These are phyloP conservation scores for Dendrolimus pini DNA, from an alignment of 2,888 invertebrate species.

Conservation along the genomic window DNA sequence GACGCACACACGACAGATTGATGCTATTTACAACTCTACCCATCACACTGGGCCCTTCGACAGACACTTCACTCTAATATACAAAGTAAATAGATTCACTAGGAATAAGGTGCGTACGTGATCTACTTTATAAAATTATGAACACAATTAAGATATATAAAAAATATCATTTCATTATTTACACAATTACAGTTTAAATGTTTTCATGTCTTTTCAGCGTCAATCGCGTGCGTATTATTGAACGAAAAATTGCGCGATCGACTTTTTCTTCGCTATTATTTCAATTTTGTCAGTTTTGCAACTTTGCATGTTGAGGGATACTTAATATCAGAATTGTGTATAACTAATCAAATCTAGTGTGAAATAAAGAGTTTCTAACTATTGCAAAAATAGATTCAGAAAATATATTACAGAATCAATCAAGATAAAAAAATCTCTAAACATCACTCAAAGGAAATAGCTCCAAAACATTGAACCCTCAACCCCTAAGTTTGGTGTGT, in stretches of 20 bases:
- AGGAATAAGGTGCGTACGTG: background rate
- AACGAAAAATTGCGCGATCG: background rate
- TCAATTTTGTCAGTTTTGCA: background rate
- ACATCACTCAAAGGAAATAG: no score
- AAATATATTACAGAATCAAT: no score
- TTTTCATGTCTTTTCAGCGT: background rate
- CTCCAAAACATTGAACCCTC: no score
- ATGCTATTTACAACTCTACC: slow-evolving; percentile 17
- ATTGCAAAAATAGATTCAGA: background rate
- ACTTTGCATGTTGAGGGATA: background rate
- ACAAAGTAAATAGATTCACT: background rate
- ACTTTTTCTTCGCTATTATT: background rate
- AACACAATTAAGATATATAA: background rate
- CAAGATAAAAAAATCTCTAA: no score
- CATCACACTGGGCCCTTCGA: background rate
- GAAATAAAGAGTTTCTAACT: background rate
- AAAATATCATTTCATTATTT: background rate
- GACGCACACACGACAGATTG: slow-evolving; percentile 16
- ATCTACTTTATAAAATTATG: background rate
- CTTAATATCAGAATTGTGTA: background rate
- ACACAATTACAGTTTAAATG: background rate
- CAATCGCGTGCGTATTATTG: background rate
- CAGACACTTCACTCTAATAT: background rate
- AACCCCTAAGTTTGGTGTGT: no score
- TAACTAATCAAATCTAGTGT: background rate